Conservation (phyloP, 2,113 vertebrate genomes). For the Peucedramus taeniatus region DNA sequence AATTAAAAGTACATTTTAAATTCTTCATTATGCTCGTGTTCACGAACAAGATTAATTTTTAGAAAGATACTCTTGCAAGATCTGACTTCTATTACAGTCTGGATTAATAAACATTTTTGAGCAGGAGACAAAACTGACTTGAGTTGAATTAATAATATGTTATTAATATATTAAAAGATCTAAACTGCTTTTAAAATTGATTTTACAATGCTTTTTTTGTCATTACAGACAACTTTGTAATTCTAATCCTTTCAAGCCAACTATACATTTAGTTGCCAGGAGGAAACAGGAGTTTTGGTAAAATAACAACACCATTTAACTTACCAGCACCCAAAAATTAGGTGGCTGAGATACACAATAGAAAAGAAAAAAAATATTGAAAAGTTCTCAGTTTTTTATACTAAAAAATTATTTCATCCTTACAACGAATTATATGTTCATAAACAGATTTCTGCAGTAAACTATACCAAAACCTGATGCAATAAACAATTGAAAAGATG, state of each 20-base stretch:
- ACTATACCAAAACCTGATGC: neutral
- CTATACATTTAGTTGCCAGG: rapidly evolving
- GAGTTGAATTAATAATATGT: neutral
- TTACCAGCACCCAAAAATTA: neutral
- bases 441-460: neutral
- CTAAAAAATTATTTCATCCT: neutral
- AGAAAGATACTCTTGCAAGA: neutral
- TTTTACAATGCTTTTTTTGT: neutral
- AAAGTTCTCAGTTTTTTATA: neutral
- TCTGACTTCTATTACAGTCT: neutral
- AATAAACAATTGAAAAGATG: neutral
- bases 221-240: neutral
- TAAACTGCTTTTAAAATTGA: neutral
- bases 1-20: neutral
- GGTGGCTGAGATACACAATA: neutral
- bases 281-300: neutral
- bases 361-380: neutral
- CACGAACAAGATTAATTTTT: neutral
- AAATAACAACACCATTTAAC: neutral
- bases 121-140: neutral
- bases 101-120: neutral
- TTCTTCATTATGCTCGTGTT: neutral
- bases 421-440: rapidly evolving
- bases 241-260: neutral
- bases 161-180: neutral